Evolutionary conservation across 1,140 invertebrate genomes (phyloP), one percentile per base, ranked within the genome.

Genomic region (Drosophila teissieri): DNA sequence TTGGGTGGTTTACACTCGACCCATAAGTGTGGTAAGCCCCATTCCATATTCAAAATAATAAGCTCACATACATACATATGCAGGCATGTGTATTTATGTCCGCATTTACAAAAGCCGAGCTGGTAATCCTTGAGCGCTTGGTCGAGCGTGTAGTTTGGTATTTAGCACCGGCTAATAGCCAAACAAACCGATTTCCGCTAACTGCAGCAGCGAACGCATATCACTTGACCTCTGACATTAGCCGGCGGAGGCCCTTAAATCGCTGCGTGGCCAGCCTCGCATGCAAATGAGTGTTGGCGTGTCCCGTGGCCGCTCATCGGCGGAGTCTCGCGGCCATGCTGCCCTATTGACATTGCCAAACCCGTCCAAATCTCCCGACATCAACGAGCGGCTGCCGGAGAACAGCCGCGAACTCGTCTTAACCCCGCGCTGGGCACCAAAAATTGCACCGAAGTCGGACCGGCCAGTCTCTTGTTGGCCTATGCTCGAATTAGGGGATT

Each of bases 301-400:
- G 69, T 63, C 58, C 74, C 60, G 58, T 27, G 67, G 48, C 31
- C 48, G 37, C 48, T 58, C 24, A 5, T 56, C 54, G 36, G 52
- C 17, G 15, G 34, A 14, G 52, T 7, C 37, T 17, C 36, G 60
- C n/a, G 45, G 49, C 63, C 46, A 40, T 12, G 34, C 67, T 78
- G 62, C 63, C 75, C 83, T 79, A 65, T 83, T 73, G 83, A 83
- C 83, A 86, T 86, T 86, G 84, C 83, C 75, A 89, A 88, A 80
- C 84, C 78, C 69, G 72, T 56, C 58, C 51, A 48, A 45, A 65
- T 68, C 56, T 62, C n/a, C 61, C 63, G 76, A 80, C 54, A 69
- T 37, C 69, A 24, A 22, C 36, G 42, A 56, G 46, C 22, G 61
- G 34, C 61, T 53, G 60, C 58, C 37, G 45, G 37, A 48, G 11